These are phyloP conservation scores for Telmatochromis sp. DNA, from an alignment of 2,113 vertebrate species.

Conservation along the genomic window DNA sequence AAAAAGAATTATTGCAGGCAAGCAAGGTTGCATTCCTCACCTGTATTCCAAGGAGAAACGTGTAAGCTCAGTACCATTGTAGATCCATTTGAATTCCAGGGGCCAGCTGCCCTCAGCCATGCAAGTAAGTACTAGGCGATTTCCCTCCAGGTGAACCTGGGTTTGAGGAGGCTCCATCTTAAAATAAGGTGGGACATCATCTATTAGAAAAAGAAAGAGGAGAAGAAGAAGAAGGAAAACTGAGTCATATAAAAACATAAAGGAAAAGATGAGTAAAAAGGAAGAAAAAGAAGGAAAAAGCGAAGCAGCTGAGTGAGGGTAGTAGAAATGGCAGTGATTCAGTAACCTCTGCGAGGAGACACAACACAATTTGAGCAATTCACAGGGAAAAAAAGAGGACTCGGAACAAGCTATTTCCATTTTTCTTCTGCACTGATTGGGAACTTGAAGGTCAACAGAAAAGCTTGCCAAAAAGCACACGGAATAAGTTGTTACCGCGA, in stretches of 20 bases:
- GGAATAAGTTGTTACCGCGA: conserved; percentile 38
- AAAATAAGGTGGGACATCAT: conserved; percentile 94
- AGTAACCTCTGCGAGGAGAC: conserved; percentile 3
- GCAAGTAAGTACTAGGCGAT: conserved; percentile 95
- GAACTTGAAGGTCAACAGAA: conserved; percentile 63
- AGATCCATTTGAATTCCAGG: conserved; percentile 96
- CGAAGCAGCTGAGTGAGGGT: not conserved
- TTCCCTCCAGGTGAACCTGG: conserved; percentile 94
- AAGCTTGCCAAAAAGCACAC: conserved; percentile 45
- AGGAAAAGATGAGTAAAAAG: not conserved
- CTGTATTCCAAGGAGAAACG: conserved; percentile 95
- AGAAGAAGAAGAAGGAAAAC: not conserved
- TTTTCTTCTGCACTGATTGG: conserved; percentile 55
- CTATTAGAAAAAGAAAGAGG: conserved; percentile 49
- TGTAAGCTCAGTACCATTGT: conserved; percentile 88
- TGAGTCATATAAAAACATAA: not conserved
- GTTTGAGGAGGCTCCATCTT: conserved; percentile 93
- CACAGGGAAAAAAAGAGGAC: conserved; percentile 17
- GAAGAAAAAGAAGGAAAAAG: not conserved
- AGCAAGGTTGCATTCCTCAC: conserved; percentile 53
- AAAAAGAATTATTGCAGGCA: not conserved
- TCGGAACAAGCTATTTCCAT: conserved; percentile 51
- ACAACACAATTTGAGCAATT: conserved; percentile 30
- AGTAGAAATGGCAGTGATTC: conserved; percentile 5
- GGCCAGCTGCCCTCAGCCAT: conserved; percentile 99